These are phyloP conservation scores for Apodemia duryi DNA, from an alignment of 2,888 invertebrate species.

Conservation along the genomic window DNA sequence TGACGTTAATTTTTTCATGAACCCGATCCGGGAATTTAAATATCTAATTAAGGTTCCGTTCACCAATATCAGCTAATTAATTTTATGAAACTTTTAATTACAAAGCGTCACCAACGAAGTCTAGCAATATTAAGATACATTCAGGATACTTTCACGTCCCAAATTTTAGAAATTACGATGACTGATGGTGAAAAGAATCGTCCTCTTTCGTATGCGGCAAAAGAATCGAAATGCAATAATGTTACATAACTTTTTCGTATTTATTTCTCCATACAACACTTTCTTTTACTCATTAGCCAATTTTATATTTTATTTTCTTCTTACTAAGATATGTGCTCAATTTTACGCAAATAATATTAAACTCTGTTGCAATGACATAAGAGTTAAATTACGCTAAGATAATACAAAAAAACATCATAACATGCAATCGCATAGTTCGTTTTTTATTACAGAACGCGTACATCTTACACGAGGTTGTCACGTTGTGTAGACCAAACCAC, in stretches of 20 bases:
- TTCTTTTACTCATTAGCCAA: slow-evolving; percentile 3
- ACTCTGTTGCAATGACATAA: not conserved
- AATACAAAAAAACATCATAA: not conserved
- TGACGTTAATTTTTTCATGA: no score
- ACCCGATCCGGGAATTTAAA: no score
- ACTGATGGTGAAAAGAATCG: no score
- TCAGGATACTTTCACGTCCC: no score
- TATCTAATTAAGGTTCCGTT: no score
- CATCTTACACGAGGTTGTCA: not conserved
- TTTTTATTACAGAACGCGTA: not conserved
- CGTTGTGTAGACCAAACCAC: not conserved
- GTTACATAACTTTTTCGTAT: not conserved
- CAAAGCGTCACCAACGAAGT: no score
- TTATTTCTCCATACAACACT: not conserved
- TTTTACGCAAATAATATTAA: not conserved
- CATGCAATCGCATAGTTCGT: not conserved
- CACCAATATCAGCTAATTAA: no score
- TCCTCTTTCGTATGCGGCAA: not conserved
- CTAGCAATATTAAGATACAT: no score
- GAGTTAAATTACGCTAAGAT: not conserved
- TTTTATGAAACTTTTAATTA: no score
- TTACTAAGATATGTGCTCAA: not conserved
- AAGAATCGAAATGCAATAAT: not conserved
- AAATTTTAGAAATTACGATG: no score
- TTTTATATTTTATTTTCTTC: slow-evolving; percentile 4